These are phyloP conservation scores for Ecdyonurus torrentis DNA, from an alignment of 2,888 invertebrate species.

Conservation along the genomic window DNA sequence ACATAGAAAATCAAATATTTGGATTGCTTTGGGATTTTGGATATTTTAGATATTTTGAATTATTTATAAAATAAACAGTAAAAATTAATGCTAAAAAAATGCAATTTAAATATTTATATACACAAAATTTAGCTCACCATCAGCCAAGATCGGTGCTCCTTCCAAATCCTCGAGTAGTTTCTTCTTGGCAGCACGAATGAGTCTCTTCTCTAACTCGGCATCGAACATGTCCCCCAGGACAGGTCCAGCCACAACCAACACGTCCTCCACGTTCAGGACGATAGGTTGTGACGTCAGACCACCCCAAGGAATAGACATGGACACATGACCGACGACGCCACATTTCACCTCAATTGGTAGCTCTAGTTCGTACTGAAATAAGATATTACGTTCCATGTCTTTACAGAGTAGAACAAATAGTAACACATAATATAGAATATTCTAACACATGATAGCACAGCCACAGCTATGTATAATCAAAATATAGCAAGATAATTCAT, in stretches of 20 bases:
- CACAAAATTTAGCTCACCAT: slow-evolving; percentile 17
- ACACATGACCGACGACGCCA: slow-evolving; percentile 59
- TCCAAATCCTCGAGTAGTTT: slow-evolving; percentile 51
- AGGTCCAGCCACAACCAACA: slow-evolving; percentile 60
- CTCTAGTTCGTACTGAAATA: slow-evolving; percentile 57
- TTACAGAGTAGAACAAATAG: no score
- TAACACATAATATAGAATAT: no score
- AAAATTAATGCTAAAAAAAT: neutral
- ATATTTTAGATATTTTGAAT: neutral
- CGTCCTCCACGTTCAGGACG: slow-evolving; percentile 54
- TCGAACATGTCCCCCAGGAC: slow-evolving; percentile 51
- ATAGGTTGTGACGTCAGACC: slow-evolving; percentile 57
- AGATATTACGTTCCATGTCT: no score
- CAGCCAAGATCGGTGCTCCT: slow-evolving; percentile 33
- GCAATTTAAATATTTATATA: neutral
- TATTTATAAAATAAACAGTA: neutral
- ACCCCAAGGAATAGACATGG: slow-evolving; percentile 62
- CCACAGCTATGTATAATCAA: no score
- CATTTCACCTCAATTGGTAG: slow-evolving; percentile 67
- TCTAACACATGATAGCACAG: no score
- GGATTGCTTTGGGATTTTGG: no score
- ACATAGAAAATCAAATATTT: no score
- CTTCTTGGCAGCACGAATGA: slow-evolving; percentile 53
- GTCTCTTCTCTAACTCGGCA: slow-evolving; percentile 50
- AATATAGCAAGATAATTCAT: no score